Conservation (phyloP, 2,797 vertebrate genomes). For the Echiichthys vipera region DNA sequence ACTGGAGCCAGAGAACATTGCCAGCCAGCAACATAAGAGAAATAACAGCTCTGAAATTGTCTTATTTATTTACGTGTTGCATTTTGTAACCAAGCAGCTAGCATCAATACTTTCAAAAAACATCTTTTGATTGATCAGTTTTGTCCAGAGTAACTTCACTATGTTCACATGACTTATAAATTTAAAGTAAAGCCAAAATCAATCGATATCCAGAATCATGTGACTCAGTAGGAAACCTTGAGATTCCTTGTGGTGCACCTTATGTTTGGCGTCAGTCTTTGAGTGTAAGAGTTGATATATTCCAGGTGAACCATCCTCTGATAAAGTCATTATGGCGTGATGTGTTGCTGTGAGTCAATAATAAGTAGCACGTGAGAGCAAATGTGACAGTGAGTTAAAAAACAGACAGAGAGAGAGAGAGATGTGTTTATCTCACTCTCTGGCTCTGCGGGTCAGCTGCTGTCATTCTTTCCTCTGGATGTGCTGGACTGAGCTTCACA, state of each 20-base stretch:
- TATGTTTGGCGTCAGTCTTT: constrained; percentile 10
- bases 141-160: too few species aligned
- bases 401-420: constrained; percentile 37
- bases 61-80: not conserved
- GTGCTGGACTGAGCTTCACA: constrained; percentile 37
- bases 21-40: not conserved
- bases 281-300: constrained; percentile 11
- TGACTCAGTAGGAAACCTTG: not conserved
- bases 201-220: not conserved
- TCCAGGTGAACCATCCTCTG: constrained; percentile 4
- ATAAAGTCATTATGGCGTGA: constrained; percentile 43
- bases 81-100: not conserved
- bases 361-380: constrained; percentile 27
- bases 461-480: constrained; percentile 76
- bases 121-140: too few species aligned
- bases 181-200: too few species aligned
- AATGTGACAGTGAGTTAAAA: constrained; percentile 43
- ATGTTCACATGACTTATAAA: too few species aligned
- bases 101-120: too few species aligned
- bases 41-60: not conserved
- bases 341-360: constrained; percentile 40
- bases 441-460: constrained; percentile 57
- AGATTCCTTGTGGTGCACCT: not conserved
- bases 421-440: constrained; percentile 58
- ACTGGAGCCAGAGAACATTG: not conserved